phyloP scores from a whole-genome alignment of 2,888 invertebrate species.

The Caenorhabditis virilis region DNA sequence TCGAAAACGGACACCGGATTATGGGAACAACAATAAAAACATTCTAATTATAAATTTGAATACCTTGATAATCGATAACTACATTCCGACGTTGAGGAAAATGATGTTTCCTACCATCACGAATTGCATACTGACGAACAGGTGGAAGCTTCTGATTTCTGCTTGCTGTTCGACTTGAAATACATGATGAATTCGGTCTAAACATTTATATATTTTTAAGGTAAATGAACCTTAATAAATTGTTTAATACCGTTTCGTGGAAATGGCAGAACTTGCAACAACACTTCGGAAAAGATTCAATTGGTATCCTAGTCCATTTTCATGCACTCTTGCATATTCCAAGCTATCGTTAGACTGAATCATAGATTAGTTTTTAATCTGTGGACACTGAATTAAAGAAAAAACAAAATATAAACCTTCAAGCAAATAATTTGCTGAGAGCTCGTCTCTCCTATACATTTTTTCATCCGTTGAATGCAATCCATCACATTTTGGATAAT shows the following conservation, averaged over 20 bases:
- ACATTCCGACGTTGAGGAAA: constrained; percentile 44
- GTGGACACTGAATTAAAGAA: neutral
- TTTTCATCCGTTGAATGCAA: constrained; percentile 29
- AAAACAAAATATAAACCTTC: constrained; percentile 18
- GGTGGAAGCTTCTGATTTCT: constrained; percentile 9
- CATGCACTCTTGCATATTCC: constrained; percentile 40
- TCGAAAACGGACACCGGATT: too few species aligned
- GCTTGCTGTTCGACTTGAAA: neutral
- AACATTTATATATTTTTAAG: neutral
- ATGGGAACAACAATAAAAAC: too few species aligned
- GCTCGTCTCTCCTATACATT: constrained; percentile 29
- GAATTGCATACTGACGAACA: constrained; percentile 37
- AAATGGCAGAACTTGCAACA: constrained; percentile 40
- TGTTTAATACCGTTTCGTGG: constrained; percentile 16
- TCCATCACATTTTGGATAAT: constrained; percentile 43
- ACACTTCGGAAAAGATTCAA: constrained; percentile 48
- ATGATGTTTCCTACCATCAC: constrained; percentile 38
- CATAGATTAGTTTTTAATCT: neutral
- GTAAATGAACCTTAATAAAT: neutral
- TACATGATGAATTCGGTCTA: neutral
- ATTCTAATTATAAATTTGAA: too few species aligned
- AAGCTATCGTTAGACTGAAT: constrained; percentile 40
- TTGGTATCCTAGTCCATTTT: constrained; percentile 31
- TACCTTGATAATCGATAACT: constrained; percentile 46
- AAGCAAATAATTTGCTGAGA: constrained; percentile 38